Percentiles rank a stretch among this genome's conserved stretches.
Conservation (phyloP, 2,888 invertebrate genomes). For the Brachyptera risi region DNA sequence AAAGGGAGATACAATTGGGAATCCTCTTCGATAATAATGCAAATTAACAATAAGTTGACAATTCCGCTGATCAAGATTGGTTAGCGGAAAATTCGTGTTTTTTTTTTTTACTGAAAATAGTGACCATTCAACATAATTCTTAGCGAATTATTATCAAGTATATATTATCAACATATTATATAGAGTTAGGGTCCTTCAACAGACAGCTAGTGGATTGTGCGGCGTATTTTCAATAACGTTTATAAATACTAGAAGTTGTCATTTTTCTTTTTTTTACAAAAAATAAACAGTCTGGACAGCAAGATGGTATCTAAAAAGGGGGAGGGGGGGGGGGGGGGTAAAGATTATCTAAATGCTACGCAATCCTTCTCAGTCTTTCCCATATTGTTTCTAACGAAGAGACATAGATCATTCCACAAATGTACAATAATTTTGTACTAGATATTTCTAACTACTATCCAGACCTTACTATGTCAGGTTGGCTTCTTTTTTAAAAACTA, state of each 20-base stretch:
- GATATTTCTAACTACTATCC: constrained; percentile 22
- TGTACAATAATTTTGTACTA: constrained; percentile 32
- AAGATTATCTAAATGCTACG: constrained; percentile 14
- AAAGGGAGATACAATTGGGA: not conserved
- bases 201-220: no score
- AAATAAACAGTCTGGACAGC: constrained; percentile 8
- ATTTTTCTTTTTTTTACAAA: not conserved
- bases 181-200: no score
- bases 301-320: constrained; percentile 16
- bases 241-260: no score
- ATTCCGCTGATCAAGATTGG: no score
- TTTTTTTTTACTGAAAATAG: no score
- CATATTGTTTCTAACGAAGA: constrained; percentile 27
- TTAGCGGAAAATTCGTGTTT: no score
- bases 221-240: no score
- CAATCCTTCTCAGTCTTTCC: constrained; percentile 32
- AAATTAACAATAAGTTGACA: not conserved
- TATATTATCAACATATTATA: no score
- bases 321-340: constrained; percentile 7
- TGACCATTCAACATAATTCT: no score
- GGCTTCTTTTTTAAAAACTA: no score
- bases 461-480: not conserved
- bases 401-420: constrained; percentile 28
- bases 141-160: no score
- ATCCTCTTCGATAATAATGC: not conserved